A percentile compares a stretch with the other conserved stretches of the same genome.
These are phyloP conservation scores for Formica aserva DNA, from an alignment of 2,888 invertebrate genomes.

Conservation along the genomic window DNA sequence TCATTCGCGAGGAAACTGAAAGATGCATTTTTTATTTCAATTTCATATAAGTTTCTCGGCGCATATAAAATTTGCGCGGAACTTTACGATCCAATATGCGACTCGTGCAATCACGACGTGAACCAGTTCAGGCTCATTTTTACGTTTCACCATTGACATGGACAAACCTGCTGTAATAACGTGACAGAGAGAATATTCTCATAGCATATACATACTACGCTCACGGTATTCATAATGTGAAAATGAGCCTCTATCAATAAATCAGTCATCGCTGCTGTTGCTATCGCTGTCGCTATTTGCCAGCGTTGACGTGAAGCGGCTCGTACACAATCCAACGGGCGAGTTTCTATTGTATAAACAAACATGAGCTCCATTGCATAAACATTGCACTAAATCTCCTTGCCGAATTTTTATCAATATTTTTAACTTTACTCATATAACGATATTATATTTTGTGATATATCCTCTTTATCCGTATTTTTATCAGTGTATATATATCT, in stretches of 20 bases:
- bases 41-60: background rate
- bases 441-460: background rate
- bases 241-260: slow-evolving; percentile 31
- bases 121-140: slow-evolving; percentile 26
- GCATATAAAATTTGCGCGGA: background rate
- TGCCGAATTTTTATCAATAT: background rate
- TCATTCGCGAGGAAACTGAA: background rate
- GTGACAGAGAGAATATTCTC: background rate
- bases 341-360: background rate
- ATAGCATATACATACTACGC: background rate
- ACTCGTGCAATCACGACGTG: background rate
- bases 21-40: background rate
- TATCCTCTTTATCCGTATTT: slow-evolving; percentile 15
- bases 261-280: slow-evolving; percentile 61
- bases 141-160: slow-evolving; percentile 10
- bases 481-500: background rate
- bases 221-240: background rate
- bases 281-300: slow-evolving; percentile 69
- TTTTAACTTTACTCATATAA: background rate
- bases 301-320: slow-evolving; percentile 50
- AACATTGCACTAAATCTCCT: background rate
- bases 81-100: slow-evolving; percentile 7
- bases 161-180: background rate
- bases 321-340: slow-evolving; percentile 34
- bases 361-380: background rate